Evolutionary conservation across 2,113 vertebrate species (phyloP).

Genomic region (Cochlearius cochlearius): DNA sequence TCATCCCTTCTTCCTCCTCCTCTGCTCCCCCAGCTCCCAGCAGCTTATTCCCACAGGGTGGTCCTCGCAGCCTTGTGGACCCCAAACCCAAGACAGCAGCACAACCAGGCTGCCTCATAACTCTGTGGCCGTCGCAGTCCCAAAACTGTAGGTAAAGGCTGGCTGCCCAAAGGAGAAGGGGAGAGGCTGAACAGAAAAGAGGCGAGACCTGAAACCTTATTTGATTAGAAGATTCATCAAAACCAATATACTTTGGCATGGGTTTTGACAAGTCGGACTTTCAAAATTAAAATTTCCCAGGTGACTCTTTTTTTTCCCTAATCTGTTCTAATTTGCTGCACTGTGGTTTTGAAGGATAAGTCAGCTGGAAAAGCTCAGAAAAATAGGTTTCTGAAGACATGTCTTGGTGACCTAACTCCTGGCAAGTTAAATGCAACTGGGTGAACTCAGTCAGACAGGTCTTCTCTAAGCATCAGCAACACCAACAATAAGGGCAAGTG

Average conservation of each 20-base stretch:
- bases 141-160: not conserved
- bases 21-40: not conserved
- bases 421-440: not conserved
- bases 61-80: not conserved
- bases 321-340: not conserved
- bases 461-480: not conserved
- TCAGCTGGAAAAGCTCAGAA: not conserved
- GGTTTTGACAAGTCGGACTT: not conserved
- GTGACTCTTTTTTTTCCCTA: accelerated
- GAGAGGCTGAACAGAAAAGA: accelerated
- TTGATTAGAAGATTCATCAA: not conserved
- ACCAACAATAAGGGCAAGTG: not conserved
- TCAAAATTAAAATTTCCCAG: not conserved
- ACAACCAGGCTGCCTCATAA: not conserved
- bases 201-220: not conserved
- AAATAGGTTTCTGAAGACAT: not conserved
- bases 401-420: not conserved
- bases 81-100: not conserved
- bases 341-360: not conserved
- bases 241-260: not conserved
- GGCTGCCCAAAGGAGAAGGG: not conserved
- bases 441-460: not conserved
- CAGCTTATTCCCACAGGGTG: not conserved
- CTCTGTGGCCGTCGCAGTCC: accelerated
- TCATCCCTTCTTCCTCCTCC: not conserved